Percentiles rank a stretch among this genome's conserved stretches.
Conservation (phyloP, 2,113 vertebrate species). For the Oceanites oceanicus region DNA sequence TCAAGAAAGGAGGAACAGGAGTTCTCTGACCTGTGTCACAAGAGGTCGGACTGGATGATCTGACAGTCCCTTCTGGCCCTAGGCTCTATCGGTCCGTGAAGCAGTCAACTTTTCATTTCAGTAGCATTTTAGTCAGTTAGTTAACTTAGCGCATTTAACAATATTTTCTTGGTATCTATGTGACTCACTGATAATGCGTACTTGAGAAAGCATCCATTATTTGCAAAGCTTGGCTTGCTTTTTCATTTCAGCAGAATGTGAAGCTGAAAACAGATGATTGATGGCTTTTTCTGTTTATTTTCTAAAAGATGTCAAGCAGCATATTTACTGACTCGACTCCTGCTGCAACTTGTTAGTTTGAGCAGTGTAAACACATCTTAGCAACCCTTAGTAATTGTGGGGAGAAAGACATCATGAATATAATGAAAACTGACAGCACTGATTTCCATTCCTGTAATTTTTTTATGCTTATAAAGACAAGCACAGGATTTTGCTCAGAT, state of each 20-base stretch:
- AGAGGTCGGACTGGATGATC: background rate
- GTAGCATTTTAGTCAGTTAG: slow-evolving; percentile 12
- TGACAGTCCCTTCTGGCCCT: background rate
- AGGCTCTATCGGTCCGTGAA: background rate
- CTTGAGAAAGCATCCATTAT: slow-evolving; percentile 54
- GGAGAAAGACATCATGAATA: slow-evolving; percentile 14
- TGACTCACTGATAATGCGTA: slow-evolving; percentile 24
- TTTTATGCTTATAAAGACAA: background rate
- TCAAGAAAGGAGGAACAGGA: background rate
- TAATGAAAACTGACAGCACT: slow-evolving; percentile 69
- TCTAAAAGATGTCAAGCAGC: slow-evolving; percentile 69
- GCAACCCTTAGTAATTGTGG: slow-evolving; percentile 58
- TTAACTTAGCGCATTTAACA: slow-evolving; percentile 67
- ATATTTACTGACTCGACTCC: slow-evolving; percentile 58
- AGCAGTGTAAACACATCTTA: slow-evolving; percentile 58
- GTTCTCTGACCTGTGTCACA: background rate
- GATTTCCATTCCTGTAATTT: slow-evolving; percentile 31
- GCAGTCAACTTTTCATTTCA: slow-evolving; percentile 67
- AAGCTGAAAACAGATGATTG: slow-evolving; percentile 51
- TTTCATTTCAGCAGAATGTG: slow-evolving; percentile 15
- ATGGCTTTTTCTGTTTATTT: slow-evolving; percentile 72
- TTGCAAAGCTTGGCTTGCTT: slow-evolving; percentile 21
- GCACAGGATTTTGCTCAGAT: background rate
- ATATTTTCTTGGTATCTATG: background rate
- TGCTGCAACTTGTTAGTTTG: slow-evolving; percentile 65